Conservation (phyloP, 2,797 vertebrate species). For the Ptychobarbus kaznakovi region DNA sequence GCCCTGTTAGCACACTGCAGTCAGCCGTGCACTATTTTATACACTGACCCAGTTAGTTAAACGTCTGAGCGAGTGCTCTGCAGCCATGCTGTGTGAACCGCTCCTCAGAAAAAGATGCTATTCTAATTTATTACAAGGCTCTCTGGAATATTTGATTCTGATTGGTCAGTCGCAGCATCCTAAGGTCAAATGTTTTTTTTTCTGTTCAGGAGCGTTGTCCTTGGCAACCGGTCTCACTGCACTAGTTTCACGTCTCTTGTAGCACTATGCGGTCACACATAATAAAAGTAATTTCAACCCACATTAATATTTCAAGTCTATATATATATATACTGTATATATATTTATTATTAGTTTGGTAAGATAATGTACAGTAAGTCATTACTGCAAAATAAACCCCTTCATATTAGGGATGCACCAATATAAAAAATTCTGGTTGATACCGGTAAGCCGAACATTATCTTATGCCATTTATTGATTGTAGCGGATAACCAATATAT, state of each 20-base stretch:
- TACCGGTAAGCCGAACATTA: neutral
- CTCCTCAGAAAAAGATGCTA: slow-evolving; percentile 15
- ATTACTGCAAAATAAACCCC: neutral
- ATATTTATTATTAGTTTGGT: neutral
- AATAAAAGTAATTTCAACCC: neutral
- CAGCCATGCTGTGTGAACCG: slow-evolving; percentile 11
- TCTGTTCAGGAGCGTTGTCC: neutral
- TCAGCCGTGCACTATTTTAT: slow-evolving; percentile 30
- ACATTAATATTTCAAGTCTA: neutral
- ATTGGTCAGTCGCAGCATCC: neutral
- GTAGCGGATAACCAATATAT: neutral
- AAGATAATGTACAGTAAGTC: neutral
- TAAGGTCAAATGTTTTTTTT: slow-evolving; percentile 5
- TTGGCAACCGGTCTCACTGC: neutral
- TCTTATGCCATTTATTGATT: neutral
- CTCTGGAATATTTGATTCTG: slow-evolving; percentile 20
- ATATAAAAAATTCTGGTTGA: neutral
- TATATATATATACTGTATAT: neutral
- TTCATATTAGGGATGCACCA: neutral
- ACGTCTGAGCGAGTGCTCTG: slow-evolving; percentile 7
- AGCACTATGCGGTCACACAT: neutral
- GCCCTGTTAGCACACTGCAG: slow-evolving; percentile 41
- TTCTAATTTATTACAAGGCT: neutral
- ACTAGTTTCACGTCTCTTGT: slow-evolving; percentile 1
- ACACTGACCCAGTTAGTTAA: slow-evolving; percentile 43